Percentiles rank a stretch among this genome's conserved stretches.
Conservation (phyloP, 2,888 invertebrate genomes). For the Synanthedon tipuliformis region DNA sequence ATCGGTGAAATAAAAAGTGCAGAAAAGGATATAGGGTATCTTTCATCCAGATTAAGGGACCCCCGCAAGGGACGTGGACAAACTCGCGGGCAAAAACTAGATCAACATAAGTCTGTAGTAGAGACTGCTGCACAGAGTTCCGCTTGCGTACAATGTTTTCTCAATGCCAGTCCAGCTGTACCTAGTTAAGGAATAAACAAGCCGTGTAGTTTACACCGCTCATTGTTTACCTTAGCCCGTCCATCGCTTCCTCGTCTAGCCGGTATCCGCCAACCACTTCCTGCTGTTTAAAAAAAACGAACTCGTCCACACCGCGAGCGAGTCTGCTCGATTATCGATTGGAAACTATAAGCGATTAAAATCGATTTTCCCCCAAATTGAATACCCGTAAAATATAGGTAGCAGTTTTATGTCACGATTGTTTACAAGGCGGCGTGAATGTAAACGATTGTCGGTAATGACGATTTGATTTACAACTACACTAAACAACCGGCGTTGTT, state of each 20-base stretch:
- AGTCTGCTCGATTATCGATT: conserved; percentile 57
- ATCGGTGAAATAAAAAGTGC: too few relatives aligned
- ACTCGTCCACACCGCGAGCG: conserved; percentile 33
- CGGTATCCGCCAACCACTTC: conserved; percentile 59
- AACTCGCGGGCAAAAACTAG: too few relatives aligned
- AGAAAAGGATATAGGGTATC: too few relatives aligned
- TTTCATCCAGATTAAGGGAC: too few relatives aligned
- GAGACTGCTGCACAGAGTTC: too few relatives aligned
- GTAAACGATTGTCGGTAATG: conserved; percentile 69
- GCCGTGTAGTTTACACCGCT: conserved; percentile 23
- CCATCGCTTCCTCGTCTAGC: conserved; percentile 30
- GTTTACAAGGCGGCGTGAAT: conserved; percentile 68
- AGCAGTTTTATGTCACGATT: conserved; percentile 58
- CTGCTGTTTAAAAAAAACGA: conserved; percentile 40
- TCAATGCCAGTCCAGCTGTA: too few relatives aligned
- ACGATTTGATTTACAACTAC: conserved; percentile 69
- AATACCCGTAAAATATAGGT: conserved; percentile 63
- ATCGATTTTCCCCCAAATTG: conserved; percentile 70
- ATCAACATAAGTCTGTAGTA: too few relatives aligned
- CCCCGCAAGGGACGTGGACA: too few relatives aligned
- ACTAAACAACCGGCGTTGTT: conserved; percentile 65
- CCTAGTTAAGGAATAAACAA: conserved; percentile 14
- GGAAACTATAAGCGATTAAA: conserved; percentile 62
- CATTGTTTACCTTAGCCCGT: conserved; percentile 25
- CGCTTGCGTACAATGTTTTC: too few relatives aligned